Base-by-base conservation (phyloP, 2,797 vertebrate species). In the Streptopelia turtur region DNA sequence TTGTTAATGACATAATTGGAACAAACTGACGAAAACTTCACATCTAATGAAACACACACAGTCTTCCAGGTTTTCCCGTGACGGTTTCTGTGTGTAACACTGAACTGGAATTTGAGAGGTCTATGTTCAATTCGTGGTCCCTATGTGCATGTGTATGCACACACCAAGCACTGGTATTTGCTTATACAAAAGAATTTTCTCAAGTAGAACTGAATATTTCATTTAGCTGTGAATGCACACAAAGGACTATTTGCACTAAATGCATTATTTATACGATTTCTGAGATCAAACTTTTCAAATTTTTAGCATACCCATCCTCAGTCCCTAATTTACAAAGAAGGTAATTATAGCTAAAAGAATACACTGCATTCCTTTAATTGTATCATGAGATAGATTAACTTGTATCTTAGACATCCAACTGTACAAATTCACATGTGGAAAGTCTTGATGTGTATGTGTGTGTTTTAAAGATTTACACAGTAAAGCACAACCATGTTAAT, bases 1-100 rank as follows among this genome's bases (percentile, higher is more conserved):
- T 88, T 59, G 83, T 57, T 94, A 88, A 90, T 86, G 83, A 85
- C 87, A 91, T 66, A 83, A 94, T 78, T 65, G 66, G 85, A 91
- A 86, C 65, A 91, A 96, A 79, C 72, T 17, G 47, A 88, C 55
- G 89, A 91, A 89, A 88, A 71, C 43, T 81, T 83, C 89, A 41
- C 75, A 59, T n/a, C 37, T 45, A n/a, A 75, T 14, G 16, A 71
- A 94, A 83, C 35, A 83, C 35, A 17, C 31, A 71, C 89, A 77
- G 23, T 57, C 76, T 63, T 91, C 61, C 35, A 86, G 49, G 45
- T 25, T 30, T 64, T 66, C 33, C 55, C 49, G 12, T 3, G 15
- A 69, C 22, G 69, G n/a, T 65, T 89, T 70, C 37, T 87, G 37
- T 31, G 39, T 23, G 14, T 13, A 85, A 72, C 23, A 57, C 55